phyloP scores from a whole-genome alignment of 2,113 vertebrate genomes.

The Fulmarus glacialis region DNA sequence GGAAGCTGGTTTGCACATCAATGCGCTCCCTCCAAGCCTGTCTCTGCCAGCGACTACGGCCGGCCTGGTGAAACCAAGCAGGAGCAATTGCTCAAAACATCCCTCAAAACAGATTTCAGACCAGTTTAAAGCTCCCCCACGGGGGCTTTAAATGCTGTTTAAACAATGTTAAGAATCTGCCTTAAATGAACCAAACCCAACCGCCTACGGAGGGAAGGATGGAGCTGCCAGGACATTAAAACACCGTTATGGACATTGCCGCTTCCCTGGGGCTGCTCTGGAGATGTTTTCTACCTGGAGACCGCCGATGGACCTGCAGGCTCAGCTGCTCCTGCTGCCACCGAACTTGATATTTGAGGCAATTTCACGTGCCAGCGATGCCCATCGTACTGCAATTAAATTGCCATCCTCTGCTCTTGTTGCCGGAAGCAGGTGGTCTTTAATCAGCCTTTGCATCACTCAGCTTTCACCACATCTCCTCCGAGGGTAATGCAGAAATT shows the following conservation, averaged over 20 bases:
- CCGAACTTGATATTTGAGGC: neutral
- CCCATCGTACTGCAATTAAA: constrained; percentile 36
- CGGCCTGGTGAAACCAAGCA: neutral
- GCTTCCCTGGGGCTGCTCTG: neutral
- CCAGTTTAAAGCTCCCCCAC: neutral
- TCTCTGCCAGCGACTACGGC: neutral
- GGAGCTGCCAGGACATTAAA: neutral
- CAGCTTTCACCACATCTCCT: neutral
- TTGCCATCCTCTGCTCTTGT: neutral
- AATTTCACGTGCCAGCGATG: constrained; percentile 47
- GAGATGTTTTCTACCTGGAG: neutral
- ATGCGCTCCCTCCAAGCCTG: neutral
- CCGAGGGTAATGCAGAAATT: neutral
- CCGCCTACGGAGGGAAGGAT: neutral
- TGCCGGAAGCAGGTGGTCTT: constrained; percentile 31
- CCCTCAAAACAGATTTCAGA: neutral
- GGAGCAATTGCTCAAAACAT: neutral
- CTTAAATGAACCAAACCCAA: neutral
- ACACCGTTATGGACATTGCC: rapidly evolving
- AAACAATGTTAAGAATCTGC: neutral
- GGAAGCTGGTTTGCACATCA: neutral
- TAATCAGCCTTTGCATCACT: constrained; percentile 2
- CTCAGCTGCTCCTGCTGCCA: constrained; percentile 26
- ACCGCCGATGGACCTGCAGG: neutral
- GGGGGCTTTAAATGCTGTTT: neutral